Base-by-base conservation (phyloP, 2,888 invertebrate genomes). In the Chironomus riparius region DNA sequence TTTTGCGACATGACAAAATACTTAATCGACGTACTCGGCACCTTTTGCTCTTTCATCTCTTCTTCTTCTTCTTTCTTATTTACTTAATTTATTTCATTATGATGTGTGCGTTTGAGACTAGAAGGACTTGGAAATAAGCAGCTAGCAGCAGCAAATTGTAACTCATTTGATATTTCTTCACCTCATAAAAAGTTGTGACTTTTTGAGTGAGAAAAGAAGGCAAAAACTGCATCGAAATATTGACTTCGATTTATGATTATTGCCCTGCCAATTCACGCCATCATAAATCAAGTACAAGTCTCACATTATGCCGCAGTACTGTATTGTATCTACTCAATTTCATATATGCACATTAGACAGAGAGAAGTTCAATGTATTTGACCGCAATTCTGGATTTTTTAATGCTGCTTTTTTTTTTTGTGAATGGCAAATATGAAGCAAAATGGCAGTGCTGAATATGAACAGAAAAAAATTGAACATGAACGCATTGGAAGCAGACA, bases 261-360 rank as follows among this genome's bases (percentile, higher is more conserved):
- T 28, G n/a, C 69, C 18, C 69, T 62, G 61, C 38, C 72, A 72
- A 62, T 72, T 72, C 72, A 50, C 38, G 61, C 61, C 72, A 72
- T 72, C 56, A 72, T 72, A 72, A 72, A 62, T 72, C 72, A 72
- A 24, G 18, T 18, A 56, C 56, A 56, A 56, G 24, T 56, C 48
- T 48, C 71, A 22, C 15, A 71, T 71, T 71, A 56, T 48, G 71
- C 56, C 50, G 50, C 71, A 71, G 56, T 56, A 56, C 10, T 38
- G 38, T 38, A 10, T 10, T 38, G 38, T 38, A 38, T 10, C 7
- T 7, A 38, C 38, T 38, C 38, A 38, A 38, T 38, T 38, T 10
- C 38, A 38, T 38, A 10, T 38, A 38, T 38, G 38, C 38, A 38
- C 38, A 38, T 38, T 38, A 38, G 38, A 38, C 38, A 38, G 7